Base-by-base conservation (phyloP, 2,888 invertebrate genomes). In the Stenotaenia linearis region DNA sequence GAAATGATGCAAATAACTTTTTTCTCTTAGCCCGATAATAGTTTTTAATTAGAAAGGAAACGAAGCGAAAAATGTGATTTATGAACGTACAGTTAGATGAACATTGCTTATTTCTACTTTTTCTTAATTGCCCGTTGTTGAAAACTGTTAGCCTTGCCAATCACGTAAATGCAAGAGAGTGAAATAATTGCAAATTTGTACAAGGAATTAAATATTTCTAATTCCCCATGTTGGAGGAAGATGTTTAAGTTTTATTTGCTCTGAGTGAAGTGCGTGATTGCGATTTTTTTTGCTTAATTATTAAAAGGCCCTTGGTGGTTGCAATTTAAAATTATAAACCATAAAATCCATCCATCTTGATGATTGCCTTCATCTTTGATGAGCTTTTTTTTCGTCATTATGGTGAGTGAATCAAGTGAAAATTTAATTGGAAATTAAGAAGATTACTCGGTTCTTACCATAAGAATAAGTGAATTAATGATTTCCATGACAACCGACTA, bases 291-390 rank as follows among this genome's bases (percentile, higher is more conserved):
- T 69, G 69, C 18, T 18, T 69, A 28, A 69, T 69, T 69, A 3
- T 28, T 15, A 69, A 69, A 25, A 10, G 25, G 4, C 69, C 25
- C 12, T 69, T 10, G 69, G 69, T 69, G 69, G 69, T 69, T 12
- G 69, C 10, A 61, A 61, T 23, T 61, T 69, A 69, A 69, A 69
- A 69, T 69, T 69, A 69, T 69, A 69, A 69, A 69, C 69, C 69
- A 69, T 69, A 69, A 69, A 69, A 69, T 25, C n/a, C 69, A 69
- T 69, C 69, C 25, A 69, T 69, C 69, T 25, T 69, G 10, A 10
- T 69, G 69, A 69, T 69, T 69, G 69, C 69, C 25, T 69, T 69
- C 69, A 69, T 69, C 69, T 69, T 69, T 69, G 28, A 69, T 25
- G 69, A 69, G 69, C 69, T 69, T 69, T 69, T 69, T 28, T 28